Evolutionary conservation across 2,113 vertebrate genomes (phyloP), one percentile per base, ranked within the genome.

Genomic region (Saimiri boliviensis): DNA sequence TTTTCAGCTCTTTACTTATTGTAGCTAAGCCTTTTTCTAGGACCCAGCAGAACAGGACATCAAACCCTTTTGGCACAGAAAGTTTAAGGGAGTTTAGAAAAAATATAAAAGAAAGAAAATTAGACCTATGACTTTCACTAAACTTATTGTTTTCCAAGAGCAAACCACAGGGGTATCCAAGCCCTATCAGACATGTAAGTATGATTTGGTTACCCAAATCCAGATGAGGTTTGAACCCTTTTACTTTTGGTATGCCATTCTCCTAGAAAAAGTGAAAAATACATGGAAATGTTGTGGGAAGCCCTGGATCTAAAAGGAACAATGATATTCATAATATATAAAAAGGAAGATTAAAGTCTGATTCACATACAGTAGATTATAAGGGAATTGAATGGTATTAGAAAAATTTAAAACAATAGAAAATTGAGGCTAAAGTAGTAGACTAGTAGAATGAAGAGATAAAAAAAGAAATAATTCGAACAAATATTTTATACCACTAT

Each of bases 281-380:
- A 14, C 54, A 16, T 91, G 21, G 19, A 91, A 92, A 90, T 0
- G 0, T 45, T 63, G 20, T 82, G 30, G 35, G 27, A 66, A 52
- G 20, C 21, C 6, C 30, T 60, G 8, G 19, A 63, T 1, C 4
- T 58, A 58, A 82, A 40, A 42, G 40, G 27, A 87, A 84, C 2
- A 88, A 52, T 80, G 70, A 56, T 17, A 68, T 73, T 97, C 32
- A 92, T 76, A 74, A 87, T 80, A 84, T 58, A 58, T 77, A 2
- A 91, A 85, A 85, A 71, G 10, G 80, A 74, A 17, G 17, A 73
- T 52, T 49, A 80, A 85, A 81, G 91, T 35, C n/a, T 94, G 49
- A 30, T 42, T 81, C 19, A 17, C 8, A 20, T 12, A 54, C 35
- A 81, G 45, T 70, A 88, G 23, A 71, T 82, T 91, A 54, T 71